Evolutionary conservation across 2,888 invertebrate genomes (phyloP).

Genomic region (Nudaria mundana): DNA sequence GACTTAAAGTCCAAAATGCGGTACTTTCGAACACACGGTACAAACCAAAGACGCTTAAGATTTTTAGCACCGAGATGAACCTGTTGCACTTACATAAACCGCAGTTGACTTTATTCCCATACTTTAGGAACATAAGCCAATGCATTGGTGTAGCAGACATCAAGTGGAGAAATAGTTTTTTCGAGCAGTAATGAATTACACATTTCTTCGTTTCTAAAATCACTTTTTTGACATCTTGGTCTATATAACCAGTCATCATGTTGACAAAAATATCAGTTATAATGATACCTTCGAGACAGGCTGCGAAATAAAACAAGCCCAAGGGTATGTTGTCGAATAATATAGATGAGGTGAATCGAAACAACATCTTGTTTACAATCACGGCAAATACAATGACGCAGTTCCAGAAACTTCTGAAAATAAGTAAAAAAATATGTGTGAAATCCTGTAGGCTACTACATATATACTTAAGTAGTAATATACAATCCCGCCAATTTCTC

Average conservation of each 20-base stretch:
- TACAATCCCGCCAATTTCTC: no score
- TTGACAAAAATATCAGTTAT: slow-evolving; percentile 16
- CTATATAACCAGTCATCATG: slow-evolving; percentile 18
- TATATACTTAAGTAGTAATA: no score
- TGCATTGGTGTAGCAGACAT: slow-evolving; percentile 27
- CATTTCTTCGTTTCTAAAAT: slow-evolving; percentile 25
- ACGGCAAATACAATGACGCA: slow-evolving; percentile 16
- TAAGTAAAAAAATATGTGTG: no score
- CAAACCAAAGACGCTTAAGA: slow-evolving; percentile 25
- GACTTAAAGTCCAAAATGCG: slow-evolving; percentile 18
- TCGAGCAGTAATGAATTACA: slow-evolving; percentile 32
- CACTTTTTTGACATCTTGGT: slow-evolving; percentile 11
- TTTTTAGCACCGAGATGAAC: slow-evolving; percentile 10
- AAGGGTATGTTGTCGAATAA: slow-evolving; percentile 7
- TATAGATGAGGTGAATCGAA: slow-evolving; percentile 16
- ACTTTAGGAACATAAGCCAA: slow-evolving; percentile 26
- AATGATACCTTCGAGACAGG: slow-evolving; percentile 14
- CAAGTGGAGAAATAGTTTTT: slow-evolving; percentile 36
- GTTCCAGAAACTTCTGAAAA: slow-evolving; percentile 22
- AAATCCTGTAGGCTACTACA: no score
- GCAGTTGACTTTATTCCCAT: slow-evolving; percentile 12
- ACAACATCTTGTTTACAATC: slow-evolving; percentile 15
- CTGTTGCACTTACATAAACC: slow-evolving; percentile 10
- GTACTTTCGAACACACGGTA: slow-evolving; percentile 33
- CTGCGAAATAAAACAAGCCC: slow-evolving; percentile 4